Base-by-base conservation (phyloP, 2,888 invertebrate genomes). In the Patella caerulea region DNA sequence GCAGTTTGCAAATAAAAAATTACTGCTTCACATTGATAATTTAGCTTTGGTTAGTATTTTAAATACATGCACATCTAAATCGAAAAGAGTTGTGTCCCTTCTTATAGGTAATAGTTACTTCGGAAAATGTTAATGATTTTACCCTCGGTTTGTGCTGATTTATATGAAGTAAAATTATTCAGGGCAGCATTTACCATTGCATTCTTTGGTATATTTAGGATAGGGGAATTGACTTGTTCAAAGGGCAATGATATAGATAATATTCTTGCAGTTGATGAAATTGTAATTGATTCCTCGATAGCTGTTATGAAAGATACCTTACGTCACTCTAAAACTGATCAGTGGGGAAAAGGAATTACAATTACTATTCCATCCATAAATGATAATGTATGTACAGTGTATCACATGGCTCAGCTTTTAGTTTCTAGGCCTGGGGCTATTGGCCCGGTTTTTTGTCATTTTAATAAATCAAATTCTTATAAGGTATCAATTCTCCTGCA, bases 211-310 rank as follows among this genome's bases (percentile, higher is more conserved):
- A 71, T 75, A 15, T 75, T 75, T 55, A 15, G 75, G 17, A 54
- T 82, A 14, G 77, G 75, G 15, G 82, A 81, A 54, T 76, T 81
- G 70, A 69, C 55, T 2, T n/a, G 52, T 12, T 53, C 29, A 14
- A 53, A 54, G 4, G 72, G 55, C 7, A 24, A 14, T 45, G 15
- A 14, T 15, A 17, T 59, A 15, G 11, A 59, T 29, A 29, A 29
- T 29, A 59, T 59, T n/a, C 59, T 59, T 59, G 17, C 59, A 59
- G 17, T 59, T 5, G 5, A 59, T 5, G 59, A 59, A n/a, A 19
- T 59, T n/a, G n/a, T n/a, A n/a, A 11, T 59, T 59, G 59, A 59
- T 15, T 19, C 59, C 19, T 59, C 59, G 19, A 59, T n/a, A n/a
- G 17, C 19, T 17, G 17, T 59, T 15, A 59, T 59, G 5, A 59